Evolutionary conservation across 2,888 invertebrate genomes (phyloP).

Genomic region (Polydrusus pterygomalis): DNA sequence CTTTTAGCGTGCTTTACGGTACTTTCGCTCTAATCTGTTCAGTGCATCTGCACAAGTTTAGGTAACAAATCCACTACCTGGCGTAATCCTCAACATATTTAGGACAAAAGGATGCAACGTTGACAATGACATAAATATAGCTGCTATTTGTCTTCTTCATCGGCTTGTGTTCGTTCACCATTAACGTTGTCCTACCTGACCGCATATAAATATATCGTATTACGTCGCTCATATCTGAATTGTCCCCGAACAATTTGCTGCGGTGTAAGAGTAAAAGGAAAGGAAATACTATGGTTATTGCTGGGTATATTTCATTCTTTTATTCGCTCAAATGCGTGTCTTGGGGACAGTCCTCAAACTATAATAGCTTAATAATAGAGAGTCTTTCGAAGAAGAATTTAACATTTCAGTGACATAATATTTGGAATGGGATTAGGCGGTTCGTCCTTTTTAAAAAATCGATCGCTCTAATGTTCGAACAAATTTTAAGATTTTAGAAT

Average conservation of each 20-base stretch:
- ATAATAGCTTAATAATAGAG: slow-evolving; percentile 54
- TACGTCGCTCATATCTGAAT: slow-evolving; percentile 62
- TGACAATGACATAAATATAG: slow-evolving; percentile 72
- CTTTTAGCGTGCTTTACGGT: slow-evolving; percentile 26
- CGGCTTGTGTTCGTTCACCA: slow-evolving; percentile 36
- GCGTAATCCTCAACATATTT: slow-evolving; percentile 64
- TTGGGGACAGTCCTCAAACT: slow-evolving; percentile 46
- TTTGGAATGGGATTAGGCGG: slow-evolving; percentile 36
- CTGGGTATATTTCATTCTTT: slow-evolving; percentile 51
- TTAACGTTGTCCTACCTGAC: slow-evolving; percentile 53
- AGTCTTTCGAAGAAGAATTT: slow-evolving; percentile 33
- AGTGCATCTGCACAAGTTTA: slow-evolving; percentile 53
- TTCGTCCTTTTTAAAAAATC: slow-evolving; percentile 1
- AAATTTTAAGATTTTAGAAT: too few relatives aligned
- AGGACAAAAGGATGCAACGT: slow-evolving; percentile 69
- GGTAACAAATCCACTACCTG: slow-evolving; percentile 51
- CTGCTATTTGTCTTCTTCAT: slow-evolving; percentile 68
- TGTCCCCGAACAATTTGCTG: slow-evolving; percentile 68
- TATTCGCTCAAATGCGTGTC: slow-evolving; percentile 47
- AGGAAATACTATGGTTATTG: slow-evolving; percentile 63
- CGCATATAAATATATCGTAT: slow-evolving; percentile 69
- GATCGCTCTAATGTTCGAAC: background rate
- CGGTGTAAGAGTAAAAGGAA: slow-evolving; percentile 67
- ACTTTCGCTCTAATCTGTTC: slow-evolving; percentile 38
- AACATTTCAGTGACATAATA: slow-evolving; percentile 45